Evolutionary conservation across 2,797 vertebrate species (phyloP).

Genomic region (Threskiornis aethiopicus): DNA sequence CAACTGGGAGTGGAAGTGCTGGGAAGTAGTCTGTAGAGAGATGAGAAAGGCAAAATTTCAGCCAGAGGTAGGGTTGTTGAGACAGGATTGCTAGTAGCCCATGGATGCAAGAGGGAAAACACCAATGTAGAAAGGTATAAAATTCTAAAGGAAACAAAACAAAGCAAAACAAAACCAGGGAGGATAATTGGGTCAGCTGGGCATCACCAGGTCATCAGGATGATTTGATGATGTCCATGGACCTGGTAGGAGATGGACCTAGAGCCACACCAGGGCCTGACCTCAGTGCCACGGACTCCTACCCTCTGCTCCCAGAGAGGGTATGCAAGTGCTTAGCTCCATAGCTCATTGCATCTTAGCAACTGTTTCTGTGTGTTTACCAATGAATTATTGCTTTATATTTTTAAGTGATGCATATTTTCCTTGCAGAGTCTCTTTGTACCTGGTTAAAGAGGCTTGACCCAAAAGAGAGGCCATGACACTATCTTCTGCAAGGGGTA

Average conservation of each 20-base stretch:
- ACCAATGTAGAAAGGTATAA: background rate
- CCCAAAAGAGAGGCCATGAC: background rate
- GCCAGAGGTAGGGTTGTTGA: background rate
- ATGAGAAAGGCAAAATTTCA: background rate
- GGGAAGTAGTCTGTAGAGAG: background rate
- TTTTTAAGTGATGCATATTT: background rate
- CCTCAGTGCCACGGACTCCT: background rate
- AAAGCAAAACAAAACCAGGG: background rate
- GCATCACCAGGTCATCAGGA: background rate
- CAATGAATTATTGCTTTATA: background rate
- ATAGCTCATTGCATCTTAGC: background rate
- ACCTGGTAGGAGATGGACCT: background rate
- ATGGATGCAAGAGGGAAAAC: background rate
- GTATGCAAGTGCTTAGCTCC: background rate
- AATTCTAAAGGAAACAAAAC: background rate
- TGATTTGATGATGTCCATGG: background rate
- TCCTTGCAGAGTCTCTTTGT: background rate
- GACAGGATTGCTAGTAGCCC: background rate
- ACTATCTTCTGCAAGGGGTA: background rate
- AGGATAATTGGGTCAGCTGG: background rate
- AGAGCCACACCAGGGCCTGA: background rate
- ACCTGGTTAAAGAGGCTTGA: background rate
- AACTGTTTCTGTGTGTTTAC: background rate
- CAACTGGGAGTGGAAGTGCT: fast-evolving
- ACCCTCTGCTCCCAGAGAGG: background rate